A percentile compares a stretch with the other conserved stretches of the same genome.
Evolutionary conservation across 2,888 invertebrate genomes (phyloP).

Genomic region (Melieria omissa): DNA sequence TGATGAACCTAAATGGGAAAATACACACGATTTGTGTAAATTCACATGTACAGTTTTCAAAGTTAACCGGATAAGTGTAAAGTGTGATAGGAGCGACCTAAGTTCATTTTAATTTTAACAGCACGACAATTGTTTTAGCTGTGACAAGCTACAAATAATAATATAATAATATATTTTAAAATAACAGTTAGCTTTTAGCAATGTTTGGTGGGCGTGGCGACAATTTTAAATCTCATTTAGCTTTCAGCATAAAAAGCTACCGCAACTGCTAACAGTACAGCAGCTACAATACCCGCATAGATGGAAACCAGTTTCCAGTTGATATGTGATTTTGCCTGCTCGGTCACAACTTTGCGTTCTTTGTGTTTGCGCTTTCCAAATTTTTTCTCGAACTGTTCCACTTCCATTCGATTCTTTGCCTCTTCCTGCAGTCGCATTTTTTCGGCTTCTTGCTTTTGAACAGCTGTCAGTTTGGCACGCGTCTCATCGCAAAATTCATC

Average conservation of each 20-base stretch:
- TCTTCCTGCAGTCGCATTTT: conserved; percentile 69
- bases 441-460: conserved; percentile 69
- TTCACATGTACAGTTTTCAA: no score
- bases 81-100: no score
- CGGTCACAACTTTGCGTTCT: conserved; percentile 64
- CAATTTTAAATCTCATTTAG: conserved; percentile 38
- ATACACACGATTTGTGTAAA: no score
- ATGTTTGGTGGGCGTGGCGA: background rate
- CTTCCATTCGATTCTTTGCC: conserved; percentile 76
- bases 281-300: conserved; percentile 45
- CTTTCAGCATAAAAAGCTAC: conserved; percentile 57
- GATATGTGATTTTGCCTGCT: conserved; percentile 44
- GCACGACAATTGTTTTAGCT: no score
- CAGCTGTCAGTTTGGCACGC: conserved; percentile 69
- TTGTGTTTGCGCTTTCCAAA: conserved; percentile 75
- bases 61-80: no score
- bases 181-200: background rate
- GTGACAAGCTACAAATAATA: background rate
- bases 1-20: background rate
- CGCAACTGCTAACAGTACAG: conserved; percentile 50
- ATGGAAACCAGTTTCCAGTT: conserved; percentile 51
- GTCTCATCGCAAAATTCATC: conserved; percentile 74
- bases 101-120: no score
- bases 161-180: background rate
- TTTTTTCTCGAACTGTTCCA: conserved; percentile 82